phyloP scores from a whole-genome alignment of 1,140 invertebrate genomes.

The Amyelois transitella region DNA sequence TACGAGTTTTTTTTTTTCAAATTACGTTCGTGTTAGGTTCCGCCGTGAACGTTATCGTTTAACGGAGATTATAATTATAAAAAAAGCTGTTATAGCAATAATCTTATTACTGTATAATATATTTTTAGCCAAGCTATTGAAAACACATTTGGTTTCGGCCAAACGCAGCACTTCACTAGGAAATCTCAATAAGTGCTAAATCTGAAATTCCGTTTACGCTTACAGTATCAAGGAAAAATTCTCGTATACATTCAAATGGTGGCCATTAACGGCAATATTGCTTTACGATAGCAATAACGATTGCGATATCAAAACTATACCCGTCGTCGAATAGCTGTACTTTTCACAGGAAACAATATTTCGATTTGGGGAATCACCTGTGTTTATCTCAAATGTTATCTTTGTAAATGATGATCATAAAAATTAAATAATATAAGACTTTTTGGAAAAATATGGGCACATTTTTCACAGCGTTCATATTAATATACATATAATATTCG shows the following conservation, averaged over 20 bases:
- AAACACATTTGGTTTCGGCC: not conserved
- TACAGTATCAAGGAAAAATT: conserved; percentile 13
- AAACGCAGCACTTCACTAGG: not conserved
- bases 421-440: too few species aligned
- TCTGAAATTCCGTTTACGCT: not conserved
- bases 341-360: conserved; percentile 8
- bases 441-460: too few species aligned
- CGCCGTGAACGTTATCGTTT: too few species aligned
- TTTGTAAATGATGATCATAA: too few species aligned
- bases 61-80: too few species aligned
- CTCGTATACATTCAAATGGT: conserved; percentile 24
- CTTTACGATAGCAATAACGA: conserved; percentile 29
- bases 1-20: too few species aligned
- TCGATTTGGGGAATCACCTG: not conserved
- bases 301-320: conserved; percentile 2
- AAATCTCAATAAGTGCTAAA: not conserved
- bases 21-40: too few species aligned
- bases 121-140: not conserved
- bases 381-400: too few species aligned
- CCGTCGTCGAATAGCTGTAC: not conserved
- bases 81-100: too few species aligned
- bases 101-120: too few species aligned
- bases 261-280: conserved; percentile 31
- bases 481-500: too few species aligned
- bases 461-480: too few species aligned